Conservation (phyloP, 2,888 invertebrate genomes). For the Megaustenia siamemsis region DNA sequence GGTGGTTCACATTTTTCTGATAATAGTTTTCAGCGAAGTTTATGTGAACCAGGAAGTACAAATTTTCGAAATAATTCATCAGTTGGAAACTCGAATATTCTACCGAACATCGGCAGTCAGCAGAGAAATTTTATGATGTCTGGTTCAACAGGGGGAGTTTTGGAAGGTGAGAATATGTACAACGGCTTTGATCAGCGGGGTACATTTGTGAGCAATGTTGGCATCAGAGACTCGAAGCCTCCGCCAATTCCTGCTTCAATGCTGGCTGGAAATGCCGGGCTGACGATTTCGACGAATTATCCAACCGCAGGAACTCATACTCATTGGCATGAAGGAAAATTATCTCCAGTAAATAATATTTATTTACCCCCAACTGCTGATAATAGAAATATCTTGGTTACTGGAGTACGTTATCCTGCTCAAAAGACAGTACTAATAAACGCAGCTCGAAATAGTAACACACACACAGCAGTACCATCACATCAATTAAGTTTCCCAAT, state of each 20-base stretch:
- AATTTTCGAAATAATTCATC: slow-evolving; percentile 57
- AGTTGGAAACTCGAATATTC: slow-evolving; percentile 55
- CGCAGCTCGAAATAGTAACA: slow-evolving; percentile 47
- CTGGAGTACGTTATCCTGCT: slow-evolving; percentile 65
- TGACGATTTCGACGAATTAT: slow-evolving; percentile 20
- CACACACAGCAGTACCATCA: background rate
- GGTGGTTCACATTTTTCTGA: slow-evolving; percentile 43
- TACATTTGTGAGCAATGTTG: slow-evolving; percentile 52
- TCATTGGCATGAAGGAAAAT: slow-evolving; percentile 51
- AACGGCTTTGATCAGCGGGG: slow-evolving; percentile 51
- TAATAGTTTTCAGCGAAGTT: slow-evolving; percentile 28
- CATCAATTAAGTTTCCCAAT: slow-evolving; percentile 57
- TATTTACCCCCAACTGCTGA: slow-evolving; percentile 28
- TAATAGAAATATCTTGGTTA: slow-evolving; percentile 66
- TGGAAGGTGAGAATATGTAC: slow-evolving; percentile 55
- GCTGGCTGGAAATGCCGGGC: slow-evolving; percentile 45
- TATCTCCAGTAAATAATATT: slow-evolving; percentile 28
- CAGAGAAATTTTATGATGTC: slow-evolving; percentile 41
- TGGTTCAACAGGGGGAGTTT: slow-evolving; percentile 39
- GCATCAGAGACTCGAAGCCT: slow-evolving; percentile 57
- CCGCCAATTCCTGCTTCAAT: slow-evolving; percentile 58
- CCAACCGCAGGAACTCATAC: slow-evolving; percentile 44
- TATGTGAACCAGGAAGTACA: slow-evolving; percentile 48
- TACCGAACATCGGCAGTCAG: slow-evolving; percentile 56
- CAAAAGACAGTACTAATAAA: slow-evolving; percentile 58